These are phyloP conservation scores for Amphiprion clarkii DNA, from an alignment of 2,797 vertebrate genomes.

Conservation along the genomic window DNA sequence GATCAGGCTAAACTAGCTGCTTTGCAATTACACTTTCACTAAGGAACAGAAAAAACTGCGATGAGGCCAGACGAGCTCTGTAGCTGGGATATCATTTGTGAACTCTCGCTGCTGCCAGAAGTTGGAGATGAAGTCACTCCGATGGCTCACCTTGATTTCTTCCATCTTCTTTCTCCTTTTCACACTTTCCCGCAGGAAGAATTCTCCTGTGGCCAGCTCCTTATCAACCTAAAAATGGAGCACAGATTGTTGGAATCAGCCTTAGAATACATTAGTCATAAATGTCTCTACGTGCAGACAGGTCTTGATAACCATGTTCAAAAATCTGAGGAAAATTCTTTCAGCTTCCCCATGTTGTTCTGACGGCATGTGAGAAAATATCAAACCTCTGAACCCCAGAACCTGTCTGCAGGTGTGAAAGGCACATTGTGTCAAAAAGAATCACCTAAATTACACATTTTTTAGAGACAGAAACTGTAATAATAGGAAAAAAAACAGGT, in stretches of 20 bases:
- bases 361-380: background rate
- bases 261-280: background rate
- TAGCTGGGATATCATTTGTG: background rate
- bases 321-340: background rate
- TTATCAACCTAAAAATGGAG: conserved; percentile 88
- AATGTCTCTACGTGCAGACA: background rate
- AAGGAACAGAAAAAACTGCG: background rate
- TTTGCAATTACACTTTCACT: background rate
- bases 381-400: no score
- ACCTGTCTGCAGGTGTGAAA: no score
- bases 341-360: background rate
- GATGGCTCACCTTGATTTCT: conserved; percentile 89
- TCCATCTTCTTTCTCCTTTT: conserved; percentile 92
- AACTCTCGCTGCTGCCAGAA: background rate
- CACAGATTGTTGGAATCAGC: background rate
- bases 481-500: no score
- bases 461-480: no score
- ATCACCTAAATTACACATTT: no score
- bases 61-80: background rate
- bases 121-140: background rate
- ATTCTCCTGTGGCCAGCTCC: conserved; percentile 95
- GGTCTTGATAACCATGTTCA: background rate
- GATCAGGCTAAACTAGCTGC: background rate
- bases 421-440: no score
- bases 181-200: conserved; percentile 93